Base-by-base conservation (phyloP, 2,113 vertebrate genomes). In the Hippocampus comes region DNA sequence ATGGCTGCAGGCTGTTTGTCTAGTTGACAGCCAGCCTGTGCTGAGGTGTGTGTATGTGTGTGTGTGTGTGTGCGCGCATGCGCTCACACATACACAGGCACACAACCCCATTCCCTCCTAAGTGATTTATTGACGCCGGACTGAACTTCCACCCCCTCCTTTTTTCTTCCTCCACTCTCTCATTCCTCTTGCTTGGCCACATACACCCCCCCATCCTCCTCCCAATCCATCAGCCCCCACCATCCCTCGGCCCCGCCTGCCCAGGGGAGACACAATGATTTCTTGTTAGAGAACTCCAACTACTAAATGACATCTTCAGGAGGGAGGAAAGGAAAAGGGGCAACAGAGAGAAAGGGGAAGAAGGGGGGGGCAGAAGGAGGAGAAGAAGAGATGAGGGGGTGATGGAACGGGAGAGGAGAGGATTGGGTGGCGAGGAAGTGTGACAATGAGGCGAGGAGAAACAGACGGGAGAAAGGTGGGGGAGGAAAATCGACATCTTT, bases 241-340 rank as follows among this genome's bases (percentile, higher is more conserved):
- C 72, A 79, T 53, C 77, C 72, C 67, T 51, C 67, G 42, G 49
- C 60, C 63, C 73, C 79, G 77, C 82, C 82, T 82, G 78, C 86
- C 87, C 85, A 77, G 78, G 87, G 86, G 88, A 90, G 83, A 89
- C 87, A 92, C 88, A 92, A 93, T 91, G 90, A 92, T 88, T 91
- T 91, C 91, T 92, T 92, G 92, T 91, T 91, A 91, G 89, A 90
- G 88, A 89, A 90, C 83, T 86, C 83, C 88, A 90, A 89, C 88
- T 87, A 91, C 86, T 86, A 92, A 92, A 90, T 91, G 88, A 90
- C 90, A 90, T 91, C 86, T 90, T 91, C 84, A 82, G 83, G 73
- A 73, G 76, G 68, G 75, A 41, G 72, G 49, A 23, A 71, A 59
- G 56, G 70, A 68, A 71, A 49, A 74, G 51, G 49, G 30, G 68